A percentile compares a stretch with the other conserved stretches of the same genome.
phyloP scores from a whole-genome alignment of 2,888 invertebrate genomes.

The Aelia acuminata region DNA sequence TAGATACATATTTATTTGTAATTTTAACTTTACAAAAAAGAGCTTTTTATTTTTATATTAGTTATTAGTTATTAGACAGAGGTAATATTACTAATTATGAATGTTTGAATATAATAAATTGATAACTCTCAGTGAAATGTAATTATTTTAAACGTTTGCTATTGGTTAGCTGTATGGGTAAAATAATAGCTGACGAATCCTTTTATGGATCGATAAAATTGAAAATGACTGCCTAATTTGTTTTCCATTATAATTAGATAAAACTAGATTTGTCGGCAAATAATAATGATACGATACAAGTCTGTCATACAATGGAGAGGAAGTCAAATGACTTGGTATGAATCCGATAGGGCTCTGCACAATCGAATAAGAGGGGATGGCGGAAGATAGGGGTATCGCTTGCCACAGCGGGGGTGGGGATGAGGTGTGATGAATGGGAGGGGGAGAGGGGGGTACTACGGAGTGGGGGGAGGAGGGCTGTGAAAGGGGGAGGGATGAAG shows the following conservation, averaged over 20 bases:
- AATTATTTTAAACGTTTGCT: not conserved
- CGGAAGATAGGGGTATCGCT: constrained; percentile 28
- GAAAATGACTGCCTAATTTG: not conserved
- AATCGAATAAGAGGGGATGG: constrained; percentile 17
- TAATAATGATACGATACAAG: constrained; percentile 26
- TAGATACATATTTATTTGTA: too few relatives aligned
- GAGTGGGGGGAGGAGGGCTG: not conserved
- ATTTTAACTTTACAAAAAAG: too few relatives aligned
- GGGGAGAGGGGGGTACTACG: not conserved
- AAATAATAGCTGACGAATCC: not conserved
- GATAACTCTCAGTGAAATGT: not conserved
- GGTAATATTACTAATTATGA: too few relatives aligned
- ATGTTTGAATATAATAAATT: too few relatives aligned
- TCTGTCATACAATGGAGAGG: constrained; percentile 21
- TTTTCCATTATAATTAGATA: not conserved
- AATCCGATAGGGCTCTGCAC: constrained; percentile 16
- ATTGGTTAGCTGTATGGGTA: not conserved
- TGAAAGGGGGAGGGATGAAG: not conserved
- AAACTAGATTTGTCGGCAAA: constrained; percentile 8
- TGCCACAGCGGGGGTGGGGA: constrained; percentile 8
- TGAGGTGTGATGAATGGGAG: constrained; percentile 28
- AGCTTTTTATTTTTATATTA: too few relatives aligned
- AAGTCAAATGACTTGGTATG: constrained; percentile 32
- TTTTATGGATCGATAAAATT: not conserved
- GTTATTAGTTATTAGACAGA: too few relatives aligned